phyloP scores from a whole-genome alignment of 2,113 vertebrate genomes.

The Synchiropus splendidus region DNA sequence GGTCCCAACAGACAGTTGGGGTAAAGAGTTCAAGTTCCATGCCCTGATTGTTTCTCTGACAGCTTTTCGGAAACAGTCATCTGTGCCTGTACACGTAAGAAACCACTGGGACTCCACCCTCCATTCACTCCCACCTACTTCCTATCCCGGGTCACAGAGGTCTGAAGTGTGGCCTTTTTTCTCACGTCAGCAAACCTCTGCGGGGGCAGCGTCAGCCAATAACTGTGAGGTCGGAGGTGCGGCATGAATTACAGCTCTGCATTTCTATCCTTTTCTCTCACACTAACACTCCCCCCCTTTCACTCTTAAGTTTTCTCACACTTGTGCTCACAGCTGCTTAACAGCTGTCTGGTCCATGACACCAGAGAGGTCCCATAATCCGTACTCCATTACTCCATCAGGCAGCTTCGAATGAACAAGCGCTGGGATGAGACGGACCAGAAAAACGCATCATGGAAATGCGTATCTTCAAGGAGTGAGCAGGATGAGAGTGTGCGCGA shows the following conservation, averaged over 20 bases:
- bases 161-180: conserved; percentile 20
- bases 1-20: too few relatives aligned
- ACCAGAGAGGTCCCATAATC: too few relatives aligned
- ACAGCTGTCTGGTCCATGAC: conserved; percentile 51
- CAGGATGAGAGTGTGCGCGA: too few relatives aligned
- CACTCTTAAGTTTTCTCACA: conserved; percentile 41
- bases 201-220: conserved; percentile 30
- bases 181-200: conserved; percentile 47
- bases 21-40: too few relatives aligned
- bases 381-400: too few relatives aligned
- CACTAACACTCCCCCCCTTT: conserved; percentile 12
- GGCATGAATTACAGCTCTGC: conserved; percentile 40
- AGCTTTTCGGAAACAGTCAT: conserved; percentile 1
- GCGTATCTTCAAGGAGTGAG: too few relatives aligned
- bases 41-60: too few relatives aligned
- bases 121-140: conserved; percentile 24
- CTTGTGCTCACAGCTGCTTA: conserved; percentile 44
- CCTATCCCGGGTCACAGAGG: conserved; percentile 6
- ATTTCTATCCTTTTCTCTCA: conserved; percentile 23
- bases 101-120: conserved; percentile 8
- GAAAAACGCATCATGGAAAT: too few relatives aligned
- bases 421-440: too few relatives aligned
- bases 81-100: conserved; percentile 20
- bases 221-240: conserved; percentile 38
- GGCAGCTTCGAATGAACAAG: too few relatives aligned